Evolutionary conservation across 2,888 invertebrate species (phyloP).

Genomic region (Drosophila differens): DNA sequence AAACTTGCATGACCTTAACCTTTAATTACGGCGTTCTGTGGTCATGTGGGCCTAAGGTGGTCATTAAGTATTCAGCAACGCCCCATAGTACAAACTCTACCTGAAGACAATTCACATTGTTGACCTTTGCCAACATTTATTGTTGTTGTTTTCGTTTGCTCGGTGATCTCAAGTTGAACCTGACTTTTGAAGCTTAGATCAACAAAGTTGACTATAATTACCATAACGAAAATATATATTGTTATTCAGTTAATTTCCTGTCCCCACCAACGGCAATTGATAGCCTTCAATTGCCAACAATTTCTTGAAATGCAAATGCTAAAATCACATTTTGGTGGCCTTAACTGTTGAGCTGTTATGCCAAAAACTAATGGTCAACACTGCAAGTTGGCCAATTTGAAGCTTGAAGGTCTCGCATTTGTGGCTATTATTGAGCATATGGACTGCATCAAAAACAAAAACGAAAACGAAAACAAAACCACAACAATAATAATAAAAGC

Average conservation of each 20-base stretch:
- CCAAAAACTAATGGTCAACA: slow-evolving; percentile 42
- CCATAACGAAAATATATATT: slow-evolving; percentile 64
- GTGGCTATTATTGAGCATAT: slow-evolving; percentile 11
- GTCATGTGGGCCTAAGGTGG: slow-evolving; percentile 26
- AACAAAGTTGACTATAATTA: slow-evolving; percentile 64
- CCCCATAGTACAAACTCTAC: slow-evolving; percentile 35
- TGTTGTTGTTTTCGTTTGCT: not conserved
- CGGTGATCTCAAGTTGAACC: slow-evolving; percentile 32
- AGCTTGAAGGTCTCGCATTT: slow-evolving; percentile 46
- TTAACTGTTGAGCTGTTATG: slow-evolving; percentile 7
- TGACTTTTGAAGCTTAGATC: slow-evolving; percentile 57
- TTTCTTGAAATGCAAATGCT: slow-evolving; percentile 40
- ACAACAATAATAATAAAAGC: slow-evolving; percentile 25
- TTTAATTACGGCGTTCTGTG: slow-evolving; percentile 23
- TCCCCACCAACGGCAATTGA: slow-evolving; percentile 37
- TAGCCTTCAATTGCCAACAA: slow-evolving; percentile 67
- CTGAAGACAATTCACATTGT: slow-evolving; percentile 32
- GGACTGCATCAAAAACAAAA: not conserved
- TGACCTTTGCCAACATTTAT: slow-evolving; percentile 51
- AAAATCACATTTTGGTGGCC: slow-evolving; percentile 17
- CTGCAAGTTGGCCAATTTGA: slow-evolving; percentile 34
- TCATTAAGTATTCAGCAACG: slow-evolving; percentile 40
- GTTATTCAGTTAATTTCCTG: slow-evolving; percentile 46
- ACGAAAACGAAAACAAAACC: not conserved
- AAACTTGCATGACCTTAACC: slow-evolving; percentile 30